Conservation (phyloP, 2,888 invertebrate species). For the Augochlorella aurata region DNA sequence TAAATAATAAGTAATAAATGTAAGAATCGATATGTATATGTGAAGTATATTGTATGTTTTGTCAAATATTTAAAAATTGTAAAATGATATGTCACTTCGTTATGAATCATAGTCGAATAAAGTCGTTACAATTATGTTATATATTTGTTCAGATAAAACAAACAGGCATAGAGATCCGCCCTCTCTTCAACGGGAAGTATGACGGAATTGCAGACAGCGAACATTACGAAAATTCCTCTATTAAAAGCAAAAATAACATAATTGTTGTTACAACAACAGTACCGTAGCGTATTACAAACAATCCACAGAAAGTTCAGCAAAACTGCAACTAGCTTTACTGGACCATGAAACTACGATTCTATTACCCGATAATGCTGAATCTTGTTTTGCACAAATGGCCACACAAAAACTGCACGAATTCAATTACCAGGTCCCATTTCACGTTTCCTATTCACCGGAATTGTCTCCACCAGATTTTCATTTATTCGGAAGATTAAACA, state of each 20-base stretch:
- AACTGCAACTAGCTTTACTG: not conserved
- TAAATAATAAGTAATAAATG: too few relatives aligned
- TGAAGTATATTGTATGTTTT: too few relatives aligned
- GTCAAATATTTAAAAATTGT: too few relatives aligned
- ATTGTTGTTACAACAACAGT: not conserved
- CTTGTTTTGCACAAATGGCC: not conserved
- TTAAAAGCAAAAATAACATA: not conserved
- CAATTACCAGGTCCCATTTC: not conserved
- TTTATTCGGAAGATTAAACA: conserved; percentile 2
- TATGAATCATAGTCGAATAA: too few relatives aligned
- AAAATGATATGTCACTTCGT: too few relatives aligned
- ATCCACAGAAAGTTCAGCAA: not conserved
- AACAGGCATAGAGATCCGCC: too few relatives aligned
- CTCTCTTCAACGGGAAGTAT: too few relatives aligned
- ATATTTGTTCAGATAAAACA: too few relatives aligned
- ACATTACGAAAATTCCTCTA: too few relatives aligned
- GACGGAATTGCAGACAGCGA: too few relatives aligned
- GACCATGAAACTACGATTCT: not conserved
- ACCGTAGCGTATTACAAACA: not conserved
- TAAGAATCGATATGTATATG: too few relatives aligned
- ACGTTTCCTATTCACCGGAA: not conserved
- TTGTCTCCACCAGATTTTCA: not conserved
- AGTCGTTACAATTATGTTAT: too few relatives aligned
- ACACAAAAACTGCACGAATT: conserved; percentile 1
- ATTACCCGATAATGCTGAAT: not conserved